Evolutionary conservation across 2,113 vertebrate genomes (phyloP).

Genomic region (Percopsis transmontana): DNA sequence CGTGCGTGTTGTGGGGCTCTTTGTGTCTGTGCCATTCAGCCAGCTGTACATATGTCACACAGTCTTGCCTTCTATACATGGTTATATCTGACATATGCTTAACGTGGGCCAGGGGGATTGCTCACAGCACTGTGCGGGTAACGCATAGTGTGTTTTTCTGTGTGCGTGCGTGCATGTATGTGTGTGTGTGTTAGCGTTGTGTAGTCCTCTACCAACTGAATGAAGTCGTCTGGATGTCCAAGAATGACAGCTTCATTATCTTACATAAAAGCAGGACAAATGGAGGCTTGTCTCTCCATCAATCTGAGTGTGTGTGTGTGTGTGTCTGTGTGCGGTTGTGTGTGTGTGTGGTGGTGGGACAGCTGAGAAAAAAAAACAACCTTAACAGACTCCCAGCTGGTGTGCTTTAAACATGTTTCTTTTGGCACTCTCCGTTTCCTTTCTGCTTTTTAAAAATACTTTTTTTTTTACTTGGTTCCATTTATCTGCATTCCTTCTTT

Average conservation of each 20-base stretch:
- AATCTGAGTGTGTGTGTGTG: conserved; percentile 73
- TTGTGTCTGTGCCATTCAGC: conserved; percentile 63
- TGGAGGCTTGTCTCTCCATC: conserved; percentile 98
- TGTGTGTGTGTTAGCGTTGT: conserved; percentile 62
- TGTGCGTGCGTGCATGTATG: conserved; percentile 10
- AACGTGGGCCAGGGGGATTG: conserved; percentile 56
- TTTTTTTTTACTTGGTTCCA: background rate
- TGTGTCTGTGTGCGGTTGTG: no score
- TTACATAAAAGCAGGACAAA: conserved; percentile 99
- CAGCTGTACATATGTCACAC: conserved; percentile 67
- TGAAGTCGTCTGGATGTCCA: conserved; percentile 92
- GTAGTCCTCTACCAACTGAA: conserved; percentile 86
- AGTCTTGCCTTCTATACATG: conserved; percentile 68
- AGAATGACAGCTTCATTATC: conserved; percentile 99
- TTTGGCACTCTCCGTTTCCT: background rate
- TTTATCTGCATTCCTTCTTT: background rate
- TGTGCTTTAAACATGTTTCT: background rate
- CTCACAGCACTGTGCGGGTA: conserved; percentile 39
- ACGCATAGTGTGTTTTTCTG: conserved; percentile 19
- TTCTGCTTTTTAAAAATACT: no score
- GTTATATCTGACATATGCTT: conserved; percentile 81
- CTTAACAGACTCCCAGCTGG: background rate
- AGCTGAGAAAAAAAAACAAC: conserved; percentile 47
- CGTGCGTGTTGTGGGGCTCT: conserved; percentile 13
- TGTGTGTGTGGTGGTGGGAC: background rate